These are phyloP conservation scores for Leucophenga maculata DNA, from an alignment of 2,888 invertebrate genomes.

Conservation along the genomic window DNA sequence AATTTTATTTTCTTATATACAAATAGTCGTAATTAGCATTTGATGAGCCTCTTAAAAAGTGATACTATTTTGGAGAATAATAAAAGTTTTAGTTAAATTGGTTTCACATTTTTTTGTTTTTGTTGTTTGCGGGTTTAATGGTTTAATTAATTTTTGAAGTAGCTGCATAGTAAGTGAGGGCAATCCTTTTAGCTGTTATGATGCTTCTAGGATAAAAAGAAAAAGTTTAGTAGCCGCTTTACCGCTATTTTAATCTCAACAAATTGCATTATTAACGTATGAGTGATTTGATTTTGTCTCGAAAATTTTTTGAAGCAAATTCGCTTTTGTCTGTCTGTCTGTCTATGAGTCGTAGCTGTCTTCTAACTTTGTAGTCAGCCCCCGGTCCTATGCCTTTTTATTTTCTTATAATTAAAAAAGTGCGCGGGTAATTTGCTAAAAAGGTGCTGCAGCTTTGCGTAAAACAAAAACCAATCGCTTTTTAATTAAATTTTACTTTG, in stretches of 20 bases:
- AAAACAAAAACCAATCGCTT: conserved; percentile 51
- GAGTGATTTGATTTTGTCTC: conserved; percentile 44
- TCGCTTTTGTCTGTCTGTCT: neutral
- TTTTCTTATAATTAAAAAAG: conserved; percentile 53
- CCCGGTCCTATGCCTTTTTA: conserved; percentile 39
- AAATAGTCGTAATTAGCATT: too few relatives aligned
- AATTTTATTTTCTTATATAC: too few relatives aligned
- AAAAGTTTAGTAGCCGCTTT: neutral
- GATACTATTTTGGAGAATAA: too few relatives aligned
- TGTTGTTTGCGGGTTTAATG: too few relatives aligned
- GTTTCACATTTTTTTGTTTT: conserved; percentile 6
- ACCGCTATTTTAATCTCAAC: conserved; percentile 40
- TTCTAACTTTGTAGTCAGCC: conserved; percentile 30
- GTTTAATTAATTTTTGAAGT: conserved; percentile 20
- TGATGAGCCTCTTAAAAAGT: too few relatives aligned
- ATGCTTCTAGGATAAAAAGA: neutral
- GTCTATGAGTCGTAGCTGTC: neutral
- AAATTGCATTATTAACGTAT: conserved; percentile 58
- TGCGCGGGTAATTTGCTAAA: conserved; percentile 35
- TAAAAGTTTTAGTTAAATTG: neutral
- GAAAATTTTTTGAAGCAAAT: neutral
- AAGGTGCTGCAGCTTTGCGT: conserved; percentile 25
- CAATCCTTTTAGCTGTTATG: neutral
- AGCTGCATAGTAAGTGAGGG: neutral
- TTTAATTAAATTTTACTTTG: conserved; percentile 62